phyloP scores from a whole-genome alignment of 2,888 invertebrate genomes.

The Augiades crinisus region DNA sequence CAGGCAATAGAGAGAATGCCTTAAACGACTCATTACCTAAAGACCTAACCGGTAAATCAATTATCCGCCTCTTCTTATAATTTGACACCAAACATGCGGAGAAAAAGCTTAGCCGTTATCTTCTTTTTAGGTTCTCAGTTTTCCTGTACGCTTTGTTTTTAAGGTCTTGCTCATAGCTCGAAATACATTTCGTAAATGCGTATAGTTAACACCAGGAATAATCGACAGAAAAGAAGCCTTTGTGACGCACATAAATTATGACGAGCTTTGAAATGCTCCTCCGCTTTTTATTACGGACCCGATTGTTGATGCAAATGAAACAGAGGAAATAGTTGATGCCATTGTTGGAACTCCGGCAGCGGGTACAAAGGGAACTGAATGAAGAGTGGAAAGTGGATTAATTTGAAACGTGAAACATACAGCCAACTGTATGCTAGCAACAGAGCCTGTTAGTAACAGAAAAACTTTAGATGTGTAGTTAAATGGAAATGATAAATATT shows the following conservation, averaged over 20 bases:
- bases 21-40: no score
- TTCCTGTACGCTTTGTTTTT: not conserved
- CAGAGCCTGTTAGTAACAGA: constrained; percentile 8
- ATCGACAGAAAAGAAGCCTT: constrained; percentile 11
- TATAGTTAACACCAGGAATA: not conserved
- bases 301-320: constrained; percentile 27
- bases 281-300: constrained; percentile 18
- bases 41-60: no score
- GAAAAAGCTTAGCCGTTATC: no score
- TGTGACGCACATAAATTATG: constrained; percentile 20
- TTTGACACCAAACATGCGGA: no score
- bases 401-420: constrained; percentile 23
- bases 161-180: no score
- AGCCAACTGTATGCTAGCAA: not conserved
- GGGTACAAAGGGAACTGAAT: constrained; percentile 19
- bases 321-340: constrained; percentile 24
- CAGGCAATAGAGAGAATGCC: no score
- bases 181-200: not conserved
- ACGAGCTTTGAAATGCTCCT: constrained; percentile 23
- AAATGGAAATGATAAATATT: not conserved
- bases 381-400: constrained; percentile 24
- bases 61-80: no score
- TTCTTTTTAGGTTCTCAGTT: no score
- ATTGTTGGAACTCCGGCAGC: constrained; percentile 16
- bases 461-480: constrained; percentile 6